Evolutionary conservation across 2,113 vertebrate species (phyloP).

Genomic region (Macaca nemestrina): DNA sequence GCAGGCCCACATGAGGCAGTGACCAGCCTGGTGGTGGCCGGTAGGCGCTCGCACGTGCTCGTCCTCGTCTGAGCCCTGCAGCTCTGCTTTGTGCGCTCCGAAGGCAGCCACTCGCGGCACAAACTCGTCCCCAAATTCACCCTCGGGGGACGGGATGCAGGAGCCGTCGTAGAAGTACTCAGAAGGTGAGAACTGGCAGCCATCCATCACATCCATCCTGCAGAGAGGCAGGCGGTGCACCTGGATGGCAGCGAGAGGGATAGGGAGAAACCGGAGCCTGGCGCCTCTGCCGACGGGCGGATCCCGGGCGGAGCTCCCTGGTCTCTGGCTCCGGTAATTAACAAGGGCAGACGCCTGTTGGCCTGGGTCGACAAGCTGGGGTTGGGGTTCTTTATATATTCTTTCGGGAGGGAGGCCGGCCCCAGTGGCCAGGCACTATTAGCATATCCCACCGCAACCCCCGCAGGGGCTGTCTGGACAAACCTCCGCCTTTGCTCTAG

Average conservation of each 20-base stretch:
- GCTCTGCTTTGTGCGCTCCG: conserved; percentile 72
- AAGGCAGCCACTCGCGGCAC: conserved; percentile 80
- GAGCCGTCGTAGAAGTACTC: conserved; percentile 93
- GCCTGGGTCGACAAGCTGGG: conserved; percentile 81
- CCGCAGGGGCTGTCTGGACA: conserved; percentile 80
- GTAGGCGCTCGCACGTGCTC: conserved; percentile 93
- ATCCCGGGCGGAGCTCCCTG: conserved; percentile 1
- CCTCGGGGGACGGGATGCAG: conserved; percentile 92
- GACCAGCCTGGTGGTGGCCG: conserved; percentile 94
- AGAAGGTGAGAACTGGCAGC: conserved; percentile 91
- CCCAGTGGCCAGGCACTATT: conserved; percentile 89
- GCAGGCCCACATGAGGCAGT: conserved; percentile 98
- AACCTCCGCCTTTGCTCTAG: conserved; percentile 72
- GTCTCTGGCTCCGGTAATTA: conserved; percentile 78
- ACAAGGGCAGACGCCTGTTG: conserved; percentile 81
- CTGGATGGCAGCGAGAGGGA: not conserved
- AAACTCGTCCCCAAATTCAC: conserved; percentile 86
- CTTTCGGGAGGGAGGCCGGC: conserved; percentile 87
- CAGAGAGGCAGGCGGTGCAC: not conserved
- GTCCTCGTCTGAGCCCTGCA: conserved; percentile 91
- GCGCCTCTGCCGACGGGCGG: not conserved
- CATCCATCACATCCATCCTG: conserved; percentile 89
- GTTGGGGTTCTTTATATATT: conserved; percentile 90
- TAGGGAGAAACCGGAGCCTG: not conserved
- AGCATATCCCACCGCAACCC: conserved; percentile 91